Evolutionary conservation across 2,113 vertebrate genomes (phyloP), one percentile per base, ranked within the genome.

Genomic region (Caranx melampygus): DNA sequence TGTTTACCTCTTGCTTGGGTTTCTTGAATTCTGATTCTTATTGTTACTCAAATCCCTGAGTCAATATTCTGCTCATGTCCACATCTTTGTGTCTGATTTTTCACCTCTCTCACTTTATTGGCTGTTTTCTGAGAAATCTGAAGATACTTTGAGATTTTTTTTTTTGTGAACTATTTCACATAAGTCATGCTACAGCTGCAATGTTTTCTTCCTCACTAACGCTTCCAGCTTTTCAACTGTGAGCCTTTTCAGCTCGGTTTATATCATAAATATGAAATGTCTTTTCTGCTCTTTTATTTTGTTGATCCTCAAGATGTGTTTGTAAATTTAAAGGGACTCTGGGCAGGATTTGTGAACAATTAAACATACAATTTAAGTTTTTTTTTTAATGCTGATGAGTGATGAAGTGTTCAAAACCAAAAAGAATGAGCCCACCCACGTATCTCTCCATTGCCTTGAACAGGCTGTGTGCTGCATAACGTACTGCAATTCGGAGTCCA

Each of bases 1-100:
- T 71, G 61, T 79, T 84, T 84, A 66, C 49, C 66, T 75, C 58
- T 57, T 33, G 37, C 51, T 70, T 44, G 45, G 51, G 33, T 69
- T 37, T 83, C 21, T 65, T 26, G 5, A 45, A n/a, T 79, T 64
- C 2, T 15, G 16, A 40, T 37, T 54, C 14, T n/a, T 31, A 26
- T 52, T 31, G 1, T 55, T 61, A 20, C 14, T 47, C 11, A 26
- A 40, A 40, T 81, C 49, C 31, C 21, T 62, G 26, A 58, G 68
- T 67, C 4, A 2, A 51, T 18, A 33, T n/a, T 18, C 8, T 47
- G 40, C 47, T 72, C 6, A 55, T 72, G 35, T 68, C n/a, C 11
- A 45, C 37, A n/a, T 47, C 0, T 59, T 40, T 20, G 26, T 49
- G 14, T 33, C 6, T 4, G 3, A 4, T 57, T 51, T 26, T n/a